Evolutionary conservation across 1,140 invertebrate genomes (phyloP).

Genomic region (Coboldia fuscipes): DNA sequence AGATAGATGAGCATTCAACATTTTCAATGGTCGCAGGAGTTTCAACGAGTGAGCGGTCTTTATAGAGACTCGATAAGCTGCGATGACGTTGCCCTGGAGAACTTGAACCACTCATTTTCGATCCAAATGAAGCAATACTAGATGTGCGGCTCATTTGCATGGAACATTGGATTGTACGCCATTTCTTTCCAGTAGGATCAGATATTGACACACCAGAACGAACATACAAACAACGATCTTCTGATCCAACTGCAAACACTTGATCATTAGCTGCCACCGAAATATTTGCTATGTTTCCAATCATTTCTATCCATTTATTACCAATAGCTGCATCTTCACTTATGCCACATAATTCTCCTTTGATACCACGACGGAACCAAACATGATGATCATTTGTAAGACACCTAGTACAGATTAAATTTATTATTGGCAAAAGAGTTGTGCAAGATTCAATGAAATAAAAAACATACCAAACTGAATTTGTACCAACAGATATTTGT

Average conservation of each 20-base stretch:
- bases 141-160: slow-evolving; percentile 58
- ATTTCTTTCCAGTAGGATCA: slow-evolving; percentile 71
- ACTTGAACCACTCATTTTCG: slow-evolving; percentile 23
- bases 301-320: slow-evolving; percentile 65
- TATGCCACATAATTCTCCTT: slow-evolving; percentile 39
- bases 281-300: slow-evolving; percentile 58
- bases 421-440: too few species aligned
- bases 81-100: slow-evolving; percentile 19
- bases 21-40: slow-evolving; percentile 19
- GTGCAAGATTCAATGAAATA: not conserved
- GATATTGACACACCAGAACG: slow-evolving; percentile 49
- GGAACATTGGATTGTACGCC: slow-evolving; percentile 52
- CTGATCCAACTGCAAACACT: slow-evolving; percentile 25
- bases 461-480: slow-evolving; percentile 50
- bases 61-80: slow-evolving; percentile 19
- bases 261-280: slow-evolving; percentile 76
- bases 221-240: slow-evolving; percentile 51
- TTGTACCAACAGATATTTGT: slow-evolving; percentile 63
- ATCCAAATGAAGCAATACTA: slow-evolving; percentile 32
- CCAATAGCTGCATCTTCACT: slow-evolving; percentile 50
- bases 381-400: slow-evolving; percentile 61
- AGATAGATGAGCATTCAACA: slow-evolving; percentile 32
- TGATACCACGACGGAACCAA: slow-evolving; percentile 77
- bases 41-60: slow-evolving; percentile 18
- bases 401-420: slow-evolving; percentile 17